Conservation (phyloP, 2,113 vertebrate genomes). For the Cricetomys ansorgei region DNA sequence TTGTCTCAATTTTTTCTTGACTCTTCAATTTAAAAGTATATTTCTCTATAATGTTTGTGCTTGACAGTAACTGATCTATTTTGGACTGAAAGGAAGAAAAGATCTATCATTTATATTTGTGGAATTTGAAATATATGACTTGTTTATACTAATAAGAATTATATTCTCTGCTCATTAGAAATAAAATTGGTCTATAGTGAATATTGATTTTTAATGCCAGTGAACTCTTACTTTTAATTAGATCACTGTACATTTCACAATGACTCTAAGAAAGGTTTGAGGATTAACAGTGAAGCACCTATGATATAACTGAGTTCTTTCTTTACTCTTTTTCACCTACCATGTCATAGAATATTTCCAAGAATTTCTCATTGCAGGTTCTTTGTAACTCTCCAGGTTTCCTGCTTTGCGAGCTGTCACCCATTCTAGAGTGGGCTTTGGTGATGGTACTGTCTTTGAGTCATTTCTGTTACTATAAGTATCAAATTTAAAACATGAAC, state of each 20-base stretch:
- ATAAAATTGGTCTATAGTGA: slow-evolving; percentile 38
- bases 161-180: slow-evolving; percentile 19
- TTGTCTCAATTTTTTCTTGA: slow-evolving; percentile 21
- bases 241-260: slow-evolving; percentile 54
- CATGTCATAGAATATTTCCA: neutral
- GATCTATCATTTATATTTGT: slow-evolving; percentile 51
- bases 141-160: slow-evolving; percentile 46
- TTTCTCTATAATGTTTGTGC: slow-evolving; percentile 44
- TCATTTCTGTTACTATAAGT: neutral
- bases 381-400: neutral
- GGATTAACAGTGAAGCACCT: slow-evolving; percentile 14
- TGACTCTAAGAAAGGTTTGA: slow-evolving; percentile 1
- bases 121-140: slow-evolving; percentile 20
- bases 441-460: neutral
- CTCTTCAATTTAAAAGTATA: slow-evolving; percentile 54
- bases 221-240: slow-evolving; percentile 35
- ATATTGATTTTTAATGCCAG: slow-evolving; percentile 50
- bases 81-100: neutral
- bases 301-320: slow-evolving; percentile 32
- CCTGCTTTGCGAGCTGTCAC: no score
- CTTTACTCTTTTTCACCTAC: neutral
- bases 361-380: neutral
- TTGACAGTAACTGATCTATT: slow-evolving; percentile 17
- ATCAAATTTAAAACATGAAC: neutral
- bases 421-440: neutral